phyloP scores from a whole-genome alignment of 1,140 invertebrate species.

The Platorchestia sp. region DNA sequence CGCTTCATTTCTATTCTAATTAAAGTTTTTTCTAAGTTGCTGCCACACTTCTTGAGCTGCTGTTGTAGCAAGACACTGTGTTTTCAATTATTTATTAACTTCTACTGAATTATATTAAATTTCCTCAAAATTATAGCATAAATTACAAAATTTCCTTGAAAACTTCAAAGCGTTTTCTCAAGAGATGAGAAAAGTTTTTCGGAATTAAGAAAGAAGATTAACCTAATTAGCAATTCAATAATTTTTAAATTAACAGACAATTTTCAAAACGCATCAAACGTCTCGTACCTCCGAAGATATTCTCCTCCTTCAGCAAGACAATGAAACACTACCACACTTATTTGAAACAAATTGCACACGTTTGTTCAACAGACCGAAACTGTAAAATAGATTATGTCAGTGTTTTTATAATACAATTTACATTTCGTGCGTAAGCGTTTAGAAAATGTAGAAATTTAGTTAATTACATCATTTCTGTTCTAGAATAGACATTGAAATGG shows the following conservation, averaged over 20 bases:
- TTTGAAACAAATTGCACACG: neutral
- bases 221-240: too few species aligned
- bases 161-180: neutral
- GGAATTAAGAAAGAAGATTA: neutral
- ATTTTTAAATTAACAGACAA: too few species aligned
- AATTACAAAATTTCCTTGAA: neutral
- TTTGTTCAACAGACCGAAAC: neutral
- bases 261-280: neutral
- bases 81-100: too few species aligned
- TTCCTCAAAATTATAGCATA: neutral
- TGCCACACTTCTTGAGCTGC: too few species aligned
- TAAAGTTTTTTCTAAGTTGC: too few species aligned
- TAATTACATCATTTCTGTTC: neutral
- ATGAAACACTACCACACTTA: neutral
- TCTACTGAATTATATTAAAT: too few species aligned
- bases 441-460: too few species aligned
- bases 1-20: too few species aligned
- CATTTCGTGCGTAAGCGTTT: neutral
- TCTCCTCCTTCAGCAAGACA: neutral
- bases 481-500: neutral
- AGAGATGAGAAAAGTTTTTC: neutral
- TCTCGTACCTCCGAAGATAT: neutral
- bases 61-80: too few species aligned
- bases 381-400: too few species aligned
- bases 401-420: too few species aligned